Base-by-base conservation (phyloP, 2,888 invertebrate species). In the Pollenia labialis region DNA sequence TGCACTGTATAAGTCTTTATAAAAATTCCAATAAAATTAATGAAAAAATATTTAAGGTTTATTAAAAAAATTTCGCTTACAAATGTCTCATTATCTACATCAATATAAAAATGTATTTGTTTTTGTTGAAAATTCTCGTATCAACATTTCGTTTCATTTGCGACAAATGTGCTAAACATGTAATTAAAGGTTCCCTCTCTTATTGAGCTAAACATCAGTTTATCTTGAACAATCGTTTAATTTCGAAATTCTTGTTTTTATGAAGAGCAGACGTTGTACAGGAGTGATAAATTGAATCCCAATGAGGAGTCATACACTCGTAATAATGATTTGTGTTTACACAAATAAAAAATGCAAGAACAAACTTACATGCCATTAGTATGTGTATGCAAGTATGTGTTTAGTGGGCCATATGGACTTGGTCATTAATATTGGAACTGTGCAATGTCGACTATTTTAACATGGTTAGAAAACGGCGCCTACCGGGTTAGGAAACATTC, bases 401-500 rank as follows among this genome's bases (percentile, higher is more conserved):
- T 10, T 4, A 18, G 60, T n/a, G 62, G 46, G 40, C 88, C 89
- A 89, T 89, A 89, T 89, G 89, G 89, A 71, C 64, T 74, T 90
- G 91, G 90, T 85, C 89, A 90, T 90, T 74, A 66, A 62, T 74
- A 86, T 74, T 66, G 54, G 16, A 66, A 87, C 87, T 88, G 46
- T 75, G 58, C 69, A 80, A 68, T 87, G 60, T 82, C 60, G 62
- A 81, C 72, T 81, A 77, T 72, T 84, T 83, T 76, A 85, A 88
- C 90, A 90, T 91, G 90, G 90, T 85, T 87, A 88, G 85, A 66
- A 64, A 52, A 74, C 89, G 90, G 90, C 90, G 90, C 90, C 90
- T 89, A 66, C 89, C 84, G 83, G 81, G 76, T 76, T 81, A 83
- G 58, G 60, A 12, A 66, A 81, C 40, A 62, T 81, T 82, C 68